Evolutionary conservation across 2,888 invertebrate genomes (phyloP).

Genomic region (Danaus chrysippus): DNA sequence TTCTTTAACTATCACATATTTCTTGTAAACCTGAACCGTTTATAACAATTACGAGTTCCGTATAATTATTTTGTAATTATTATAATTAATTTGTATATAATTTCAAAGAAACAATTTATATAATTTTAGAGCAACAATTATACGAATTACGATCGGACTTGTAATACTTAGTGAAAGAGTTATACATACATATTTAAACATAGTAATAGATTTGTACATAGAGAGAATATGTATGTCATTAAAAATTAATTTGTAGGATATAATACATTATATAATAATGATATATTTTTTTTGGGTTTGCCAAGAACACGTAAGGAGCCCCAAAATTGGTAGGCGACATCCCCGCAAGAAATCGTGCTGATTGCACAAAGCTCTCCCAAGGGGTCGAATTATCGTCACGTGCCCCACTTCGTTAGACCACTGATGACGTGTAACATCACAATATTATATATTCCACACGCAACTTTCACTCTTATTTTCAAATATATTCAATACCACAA

Average conservation of each 20-base stretch:
- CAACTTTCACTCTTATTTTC: constrained; percentile 28
- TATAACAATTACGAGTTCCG: constrained; percentile 20
- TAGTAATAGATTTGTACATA: too few species aligned
- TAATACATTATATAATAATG: too few species aligned
- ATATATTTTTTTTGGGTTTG: background rate
- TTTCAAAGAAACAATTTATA: background rate
- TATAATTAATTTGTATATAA: background rate
- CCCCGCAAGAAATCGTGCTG: constrained; percentile 69
- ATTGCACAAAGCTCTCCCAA: constrained; percentile 75
- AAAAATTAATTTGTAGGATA: too few species aligned
- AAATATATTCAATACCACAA: too few species aligned
- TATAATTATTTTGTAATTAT: constrained; percentile 3
- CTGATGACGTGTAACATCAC: constrained; percentile 42
- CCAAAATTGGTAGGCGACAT: constrained; percentile 44
- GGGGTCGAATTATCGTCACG: constrained; percentile 73
- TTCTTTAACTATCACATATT: constrained; percentile 43
- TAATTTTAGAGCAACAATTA: too few species aligned
- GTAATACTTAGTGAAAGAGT: too few species aligned
- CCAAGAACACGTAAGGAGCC: constrained; percentile 22
- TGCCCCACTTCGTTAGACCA: constrained; percentile 69
- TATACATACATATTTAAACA: too few species aligned
- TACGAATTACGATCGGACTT: too few species aligned
- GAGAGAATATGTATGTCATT: too few species aligned
- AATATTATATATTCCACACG: constrained; percentile 36
- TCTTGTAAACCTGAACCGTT: constrained; percentile 21